A percentile compares a stretch with the other conserved stretches of the same genome.
Conservation (phyloP, 1,140 invertebrate genomes). For the Cepaea nemoralis region DNA sequence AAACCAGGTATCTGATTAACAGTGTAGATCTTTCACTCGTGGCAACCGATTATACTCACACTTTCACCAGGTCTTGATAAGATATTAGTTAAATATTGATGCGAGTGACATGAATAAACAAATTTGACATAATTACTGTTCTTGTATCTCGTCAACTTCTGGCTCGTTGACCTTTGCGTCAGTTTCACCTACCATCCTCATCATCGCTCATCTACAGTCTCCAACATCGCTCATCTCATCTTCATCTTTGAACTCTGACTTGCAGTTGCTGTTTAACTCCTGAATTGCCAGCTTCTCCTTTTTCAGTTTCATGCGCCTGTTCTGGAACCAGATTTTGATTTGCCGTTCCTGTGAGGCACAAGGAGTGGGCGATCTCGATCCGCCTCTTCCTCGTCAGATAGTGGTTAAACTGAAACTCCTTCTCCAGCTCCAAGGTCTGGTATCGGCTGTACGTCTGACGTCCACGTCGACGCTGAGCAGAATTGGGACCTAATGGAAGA, state of each 20-base stretch:
- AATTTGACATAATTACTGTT: no score
- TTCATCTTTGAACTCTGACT: conserved; percentile 34
- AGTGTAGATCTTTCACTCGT: no score
- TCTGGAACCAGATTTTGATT: conserved; percentile 77
- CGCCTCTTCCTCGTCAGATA: conserved; percentile 80
- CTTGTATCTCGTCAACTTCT: no score
- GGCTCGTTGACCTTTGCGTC: no score
- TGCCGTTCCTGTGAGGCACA: conserved; percentile 90
- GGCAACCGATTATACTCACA: no score
- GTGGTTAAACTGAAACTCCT: conserved; percentile 75
- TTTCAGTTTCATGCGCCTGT: conserved; percentile 95
- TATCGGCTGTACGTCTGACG: conserved; percentile 97
- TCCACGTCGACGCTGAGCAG: conserved; percentile 91
- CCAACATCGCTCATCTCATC: conserved; percentile 27
- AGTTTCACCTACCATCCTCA: no score
- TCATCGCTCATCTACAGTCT: conserved; percentile 13
- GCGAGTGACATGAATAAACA: no score
- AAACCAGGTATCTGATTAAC: no score
- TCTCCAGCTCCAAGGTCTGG: conserved; percentile 75
- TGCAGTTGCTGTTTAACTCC: conserved; percentile 49
- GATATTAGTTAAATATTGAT: no score
- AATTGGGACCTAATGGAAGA: conserved; percentile 86
- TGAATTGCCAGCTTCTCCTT: conserved; percentile 88
- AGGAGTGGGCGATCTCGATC: conserved; percentile 90
- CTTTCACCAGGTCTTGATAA: no score